phyloP scores from a whole-genome alignment of 1,140 invertebrate genomes.

The Drosophila ohnishii region DNA sequence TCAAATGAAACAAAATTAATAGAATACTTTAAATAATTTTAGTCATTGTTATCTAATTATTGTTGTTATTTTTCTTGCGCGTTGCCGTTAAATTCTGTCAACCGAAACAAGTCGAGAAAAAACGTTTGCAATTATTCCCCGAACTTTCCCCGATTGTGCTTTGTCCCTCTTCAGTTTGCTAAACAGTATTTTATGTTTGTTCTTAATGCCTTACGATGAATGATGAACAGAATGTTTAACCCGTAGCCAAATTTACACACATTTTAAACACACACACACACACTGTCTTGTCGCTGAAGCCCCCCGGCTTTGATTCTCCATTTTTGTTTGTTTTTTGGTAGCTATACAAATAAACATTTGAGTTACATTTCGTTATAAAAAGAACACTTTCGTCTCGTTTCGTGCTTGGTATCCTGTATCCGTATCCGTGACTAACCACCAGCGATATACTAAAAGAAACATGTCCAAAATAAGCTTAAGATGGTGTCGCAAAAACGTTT shows the following conservation, averaged over 20 bases:
- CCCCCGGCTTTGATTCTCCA: constrained; percentile 11
- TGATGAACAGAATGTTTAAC: constrained; percentile 49
- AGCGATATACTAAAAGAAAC: constrained; percentile 7
- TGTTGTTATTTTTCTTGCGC: constrained; percentile 81
- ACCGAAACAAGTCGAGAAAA: constrained; percentile 38
- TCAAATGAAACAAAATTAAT: constrained; percentile 59
- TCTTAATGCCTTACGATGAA: constrained; percentile 47
- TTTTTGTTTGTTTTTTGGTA: constrained; percentile 58
- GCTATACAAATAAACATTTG: constrained; percentile 71
- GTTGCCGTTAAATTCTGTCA: constrained; percentile 61
- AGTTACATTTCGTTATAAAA: constrained; percentile 54
- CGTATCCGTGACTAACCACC: constrained; percentile 56
- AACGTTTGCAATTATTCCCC: constrained; percentile 26
- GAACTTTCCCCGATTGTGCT: constrained; percentile 4
- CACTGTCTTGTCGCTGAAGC: constrained; percentile 30
- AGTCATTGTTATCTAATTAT: constrained; percentile 81
- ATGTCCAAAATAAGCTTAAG: constrained; percentile 39
- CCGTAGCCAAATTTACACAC: constrained; percentile 52
- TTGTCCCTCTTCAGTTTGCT: constrained; percentile 55
- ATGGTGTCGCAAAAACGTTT: constrained; percentile 46
- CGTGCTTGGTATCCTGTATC: constrained; percentile 38
- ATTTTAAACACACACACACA: background rate
- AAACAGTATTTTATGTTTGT: constrained; percentile 73
- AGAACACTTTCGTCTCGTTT: constrained; percentile 43
- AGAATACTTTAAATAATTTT: constrained; percentile 75